phyloP scores from a whole-genome alignment of 1,140 invertebrate species.

The Drosophila varians region DNA sequence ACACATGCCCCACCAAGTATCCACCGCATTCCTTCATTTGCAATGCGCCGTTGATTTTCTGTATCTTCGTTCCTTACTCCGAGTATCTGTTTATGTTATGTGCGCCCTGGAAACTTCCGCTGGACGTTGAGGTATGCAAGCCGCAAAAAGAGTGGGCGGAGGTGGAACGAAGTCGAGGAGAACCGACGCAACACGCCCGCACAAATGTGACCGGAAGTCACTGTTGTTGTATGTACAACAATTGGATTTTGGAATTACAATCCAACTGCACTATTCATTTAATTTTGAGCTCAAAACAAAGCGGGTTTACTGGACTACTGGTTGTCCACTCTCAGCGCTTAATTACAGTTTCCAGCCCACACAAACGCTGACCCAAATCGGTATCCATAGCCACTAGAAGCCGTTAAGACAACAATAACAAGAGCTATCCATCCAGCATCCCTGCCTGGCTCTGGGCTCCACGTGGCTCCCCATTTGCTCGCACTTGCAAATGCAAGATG shows the following conservation, averaged over 20 bases:
- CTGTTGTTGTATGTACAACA: constrained; percentile 40
- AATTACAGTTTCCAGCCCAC: constrained; percentile 79
- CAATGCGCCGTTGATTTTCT: constrained; percentile 68
- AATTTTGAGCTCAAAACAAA: background rate
- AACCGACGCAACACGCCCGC: constrained; percentile 43
- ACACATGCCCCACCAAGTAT: background rate
- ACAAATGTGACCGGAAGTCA: constrained; percentile 75
- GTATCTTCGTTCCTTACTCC: constrained; percentile 20
- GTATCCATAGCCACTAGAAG: constrained; percentile 19
- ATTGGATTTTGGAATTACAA: background rate
- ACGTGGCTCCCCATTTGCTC: background rate
- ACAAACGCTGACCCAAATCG: constrained; percentile 76
- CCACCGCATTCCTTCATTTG: constrained; percentile 55
- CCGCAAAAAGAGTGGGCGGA: constrained; percentile 9
- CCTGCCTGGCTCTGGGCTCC: constrained; percentile 38
- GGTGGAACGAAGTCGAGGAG: background rate
- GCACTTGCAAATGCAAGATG: constrained; percentile 49
- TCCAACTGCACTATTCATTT: background rate
- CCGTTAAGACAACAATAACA: constrained; percentile 26
- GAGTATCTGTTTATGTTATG: constrained; percentile 59
- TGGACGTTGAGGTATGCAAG: constrained; percentile 69
- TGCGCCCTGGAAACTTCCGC: constrained; percentile 71
- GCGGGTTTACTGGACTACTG: background rate
- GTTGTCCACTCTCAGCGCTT: constrained; percentile 24
- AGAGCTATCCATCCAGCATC: no score